Evolutionary conservation across 2,888 invertebrate species (phyloP), one percentile per base, ranked within the genome.

Genomic region (Dichetophora obliterata): DNA sequence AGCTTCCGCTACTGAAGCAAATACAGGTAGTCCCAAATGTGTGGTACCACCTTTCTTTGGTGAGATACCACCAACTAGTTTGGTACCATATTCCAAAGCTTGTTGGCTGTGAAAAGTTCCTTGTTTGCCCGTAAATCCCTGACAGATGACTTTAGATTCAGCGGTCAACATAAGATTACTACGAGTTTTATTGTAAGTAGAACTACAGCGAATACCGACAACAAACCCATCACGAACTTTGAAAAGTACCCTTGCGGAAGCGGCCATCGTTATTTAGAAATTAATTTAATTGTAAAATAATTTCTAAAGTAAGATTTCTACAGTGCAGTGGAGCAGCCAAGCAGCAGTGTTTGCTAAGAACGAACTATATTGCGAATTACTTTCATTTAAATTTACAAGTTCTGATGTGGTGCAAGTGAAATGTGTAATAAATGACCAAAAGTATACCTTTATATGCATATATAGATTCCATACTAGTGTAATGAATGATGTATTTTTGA

Each of bases 41-140:
- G 91, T 92, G 80, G 92, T 91, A 48, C 96, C 96, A 61, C 94
- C 96, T 90, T 96, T 98, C 77, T 94, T 95, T 14, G 94, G 94
- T 70, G 91, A 92, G 65, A 93, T 92, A 78, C 94, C 97, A 77
- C 97, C 97, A 74, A 97, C 96, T 83, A 97, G 77, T 86, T 96
- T 95, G 8, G 99, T 98, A 80, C 99, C 98, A 94, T 99, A 99
- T 84, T 99, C 98, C 77, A 99, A 91, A 16, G 99, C 98, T 90
- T 99, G 98, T 87, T 97, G 95, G 88, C 96, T 95, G 89, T 96
- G 96, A 90, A 96, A 96, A 74, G 96, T 96, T 76, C 95, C 98
- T 90, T 98, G 98, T 90, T 98, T 99, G 81, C 99, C 99, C 82
- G 99, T 99, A 88, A 98, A 99, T 16, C 99, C 99, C 91, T 99